These are phyloP conservation scores for Antheraea mylitta DNA, from an alignment of 1,140 invertebrate species.

Conservation along the genomic window DNA sequence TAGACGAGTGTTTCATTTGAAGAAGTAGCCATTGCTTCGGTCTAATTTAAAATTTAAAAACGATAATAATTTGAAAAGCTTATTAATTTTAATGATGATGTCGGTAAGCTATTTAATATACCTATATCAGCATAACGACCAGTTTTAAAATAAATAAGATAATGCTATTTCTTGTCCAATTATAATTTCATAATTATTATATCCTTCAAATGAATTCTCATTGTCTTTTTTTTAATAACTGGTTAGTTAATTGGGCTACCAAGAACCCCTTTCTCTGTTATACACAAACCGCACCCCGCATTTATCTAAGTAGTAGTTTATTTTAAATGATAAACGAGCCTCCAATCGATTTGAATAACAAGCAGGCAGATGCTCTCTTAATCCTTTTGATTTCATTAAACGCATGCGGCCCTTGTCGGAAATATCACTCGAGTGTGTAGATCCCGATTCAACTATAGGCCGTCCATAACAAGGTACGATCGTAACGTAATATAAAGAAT, in stretches of 20 bases:
- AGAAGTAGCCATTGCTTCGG: constrained; percentile 14
- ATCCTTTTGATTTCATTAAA: constrained; percentile 79
- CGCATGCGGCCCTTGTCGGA: constrained; percentile 73
- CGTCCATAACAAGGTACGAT: constrained; percentile 53
- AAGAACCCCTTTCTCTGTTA: constrained; percentile 65
- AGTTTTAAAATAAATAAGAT: too few relatives aligned
- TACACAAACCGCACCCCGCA: constrained; percentile 67
- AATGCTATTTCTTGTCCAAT: background rate
- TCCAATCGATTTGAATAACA: constrained; percentile 78
- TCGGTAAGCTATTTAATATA: background rate
- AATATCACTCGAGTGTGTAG: constrained; percentile 73
- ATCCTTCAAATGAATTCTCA: background rate
- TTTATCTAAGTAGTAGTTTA: constrained; percentile 76
- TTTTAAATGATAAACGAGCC: constrained; percentile 77
- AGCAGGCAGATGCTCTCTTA: constrained; percentile 78
- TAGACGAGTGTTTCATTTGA: constrained; percentile 21
- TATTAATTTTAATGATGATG: too few relatives aligned
- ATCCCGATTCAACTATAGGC: constrained; percentile 52
- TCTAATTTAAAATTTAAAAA: constrained; percentile 7
- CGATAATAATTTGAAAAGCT: background rate
- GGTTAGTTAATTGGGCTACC: constrained; percentile 70
- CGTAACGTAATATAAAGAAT: constrained; percentile 31
- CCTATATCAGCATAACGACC: too few relatives aligned
- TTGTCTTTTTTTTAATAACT: constrained; percentile 53
- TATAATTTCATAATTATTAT: background rate